These are phyloP conservation scores for Dusona sp. DNA, from an alignment of 2,888 invertebrate species.

Conservation along the genomic window DNA sequence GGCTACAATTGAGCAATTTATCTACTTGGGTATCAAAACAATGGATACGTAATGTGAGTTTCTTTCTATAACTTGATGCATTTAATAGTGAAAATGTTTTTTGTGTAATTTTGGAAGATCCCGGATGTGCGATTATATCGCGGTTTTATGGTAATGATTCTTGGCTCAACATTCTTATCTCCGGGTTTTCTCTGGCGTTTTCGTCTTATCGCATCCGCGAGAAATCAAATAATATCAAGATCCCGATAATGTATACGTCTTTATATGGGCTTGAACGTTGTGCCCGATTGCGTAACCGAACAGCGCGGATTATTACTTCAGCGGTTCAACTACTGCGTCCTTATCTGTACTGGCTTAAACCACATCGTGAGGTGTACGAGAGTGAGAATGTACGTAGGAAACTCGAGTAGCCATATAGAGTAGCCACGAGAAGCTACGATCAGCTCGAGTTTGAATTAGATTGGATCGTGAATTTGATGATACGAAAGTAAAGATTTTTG, in stretches of 20 bases:
- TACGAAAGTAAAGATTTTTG: neutral
- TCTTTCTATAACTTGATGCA: neutral
- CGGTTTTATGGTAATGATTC: neutral
- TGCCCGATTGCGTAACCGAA: constrained; percentile 54
- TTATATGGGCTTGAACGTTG: constrained; percentile 41
- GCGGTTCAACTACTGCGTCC: constrained; percentile 42
- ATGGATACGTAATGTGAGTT: too few relatives aligned
- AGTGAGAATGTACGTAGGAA: constrained; percentile 47
- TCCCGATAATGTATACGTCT: constrained; percentile 10
- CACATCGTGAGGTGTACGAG: constrained; percentile 20
- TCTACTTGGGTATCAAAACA: too few relatives aligned
- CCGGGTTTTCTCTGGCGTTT: neutral
- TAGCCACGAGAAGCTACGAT: constrained; percentile 5
- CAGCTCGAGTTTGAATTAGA: constrained; percentile 33
- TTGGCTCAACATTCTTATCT: constrained; percentile 2
- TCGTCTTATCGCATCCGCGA: neutral
- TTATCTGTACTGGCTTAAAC: constrained; percentile 54
- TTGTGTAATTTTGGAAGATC: neutral
- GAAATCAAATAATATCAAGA: constrained; percentile 41
- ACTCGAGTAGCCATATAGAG: constrained; percentile 38
- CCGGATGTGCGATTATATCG: neutral
- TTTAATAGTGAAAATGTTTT: neutral
- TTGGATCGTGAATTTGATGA: constrained; percentile 26
- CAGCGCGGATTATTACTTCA: constrained; percentile 61
- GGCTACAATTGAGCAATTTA: too few relatives aligned